Percentiles rank a stretch among this genome's conserved stretches.
Evolutionary conservation across 2,797 vertebrate genomes (phyloP).

Genomic region (Cetoscarus ocellatus): DNA sequence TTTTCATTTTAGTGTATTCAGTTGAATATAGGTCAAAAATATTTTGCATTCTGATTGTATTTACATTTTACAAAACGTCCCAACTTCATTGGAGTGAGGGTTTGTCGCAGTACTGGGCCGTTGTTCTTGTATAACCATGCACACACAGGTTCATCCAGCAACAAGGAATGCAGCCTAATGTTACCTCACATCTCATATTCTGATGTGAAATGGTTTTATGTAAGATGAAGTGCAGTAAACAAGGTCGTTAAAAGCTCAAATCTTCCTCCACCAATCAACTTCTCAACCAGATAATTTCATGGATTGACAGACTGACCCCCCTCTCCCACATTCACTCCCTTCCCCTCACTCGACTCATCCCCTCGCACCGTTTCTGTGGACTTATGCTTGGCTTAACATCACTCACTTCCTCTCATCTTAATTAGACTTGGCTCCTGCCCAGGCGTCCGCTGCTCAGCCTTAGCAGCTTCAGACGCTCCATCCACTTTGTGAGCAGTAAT

Average conservation of each 20-base stretch:
- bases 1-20: too few relatives aligned
- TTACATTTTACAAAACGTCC: too few relatives aligned
- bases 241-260: not conserved
- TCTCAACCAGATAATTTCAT: conserved; percentile 17
- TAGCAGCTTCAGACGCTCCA: conserved; percentile 55
- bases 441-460: conserved; percentile 38
- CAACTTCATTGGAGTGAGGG: too few relatives aligned
- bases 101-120: too few relatives aligned
- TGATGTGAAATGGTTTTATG: not conserved
- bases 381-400: conserved; percentile 67
- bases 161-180: too few relatives aligned
- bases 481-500: conserved; percentile 62
- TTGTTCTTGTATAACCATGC: not conserved
- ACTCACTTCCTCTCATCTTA: conserved; percentile 73
- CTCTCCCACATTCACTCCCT: conserved; percentile 15
- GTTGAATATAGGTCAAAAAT: too few relatives aligned
- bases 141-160: not conserved
- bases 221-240: not conserved
- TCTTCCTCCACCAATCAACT: conserved; percentile 1
- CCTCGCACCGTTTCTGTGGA: conserved; percentile 34
- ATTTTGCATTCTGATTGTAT: too few relatives aligned
- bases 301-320: conserved; percentile 22
- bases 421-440: conserved; percentile 72
- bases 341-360: conserved; percentile 44
- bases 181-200: not conserved